Evolutionary conservation across 2,888 invertebrate genomes (phyloP).

Genomic region (Alloscopus bannaensis): DNA sequence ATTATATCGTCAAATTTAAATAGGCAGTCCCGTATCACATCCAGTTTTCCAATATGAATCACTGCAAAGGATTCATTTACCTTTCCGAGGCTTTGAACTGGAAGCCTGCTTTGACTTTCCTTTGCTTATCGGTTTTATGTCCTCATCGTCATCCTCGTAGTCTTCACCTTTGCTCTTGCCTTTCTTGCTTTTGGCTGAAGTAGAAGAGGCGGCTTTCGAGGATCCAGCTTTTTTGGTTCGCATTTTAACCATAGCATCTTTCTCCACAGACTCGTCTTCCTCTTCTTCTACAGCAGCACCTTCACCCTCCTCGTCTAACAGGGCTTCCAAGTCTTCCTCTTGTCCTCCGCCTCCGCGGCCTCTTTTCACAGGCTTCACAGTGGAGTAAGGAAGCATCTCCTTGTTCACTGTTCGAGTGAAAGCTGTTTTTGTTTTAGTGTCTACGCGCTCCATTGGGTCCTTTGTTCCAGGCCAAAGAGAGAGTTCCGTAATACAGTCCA

Average conservation of each 20-base stretch:
- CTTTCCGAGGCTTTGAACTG: conserved; percentile 17
- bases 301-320: conserved; percentile 74
- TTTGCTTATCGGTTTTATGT: neutral
- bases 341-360: conserved; percentile 77
- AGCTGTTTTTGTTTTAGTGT: conserved; percentile 91
- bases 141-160: conserved; percentile 1
- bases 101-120: conserved; percentile 6
- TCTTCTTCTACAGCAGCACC: conserved; percentile 74
- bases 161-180: neutral
- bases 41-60: neutral
- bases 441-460: conserved; percentile 86
- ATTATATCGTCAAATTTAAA: too few relatives aligned
- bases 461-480: conserved; percentile 88
- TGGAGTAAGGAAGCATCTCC: conserved; percentile 87
- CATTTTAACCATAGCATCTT: conserved; percentile 89
- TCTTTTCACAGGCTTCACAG: conserved; percentile 80
- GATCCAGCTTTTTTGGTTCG: conserved; percentile 55
- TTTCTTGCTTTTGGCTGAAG: neutral
- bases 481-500: conserved; percentile 91
- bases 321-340: conserved; percentile 75
- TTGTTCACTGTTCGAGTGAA: conserved; percentile 96
- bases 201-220: conserved; percentile 29
- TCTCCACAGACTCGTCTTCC: conserved; percentile 79
- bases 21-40: too few relatives aligned
- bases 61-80: conserved; percentile 9